Conservation (phyloP, 1,140 invertebrate genomes). For the Cydia strobilella region DNA sequence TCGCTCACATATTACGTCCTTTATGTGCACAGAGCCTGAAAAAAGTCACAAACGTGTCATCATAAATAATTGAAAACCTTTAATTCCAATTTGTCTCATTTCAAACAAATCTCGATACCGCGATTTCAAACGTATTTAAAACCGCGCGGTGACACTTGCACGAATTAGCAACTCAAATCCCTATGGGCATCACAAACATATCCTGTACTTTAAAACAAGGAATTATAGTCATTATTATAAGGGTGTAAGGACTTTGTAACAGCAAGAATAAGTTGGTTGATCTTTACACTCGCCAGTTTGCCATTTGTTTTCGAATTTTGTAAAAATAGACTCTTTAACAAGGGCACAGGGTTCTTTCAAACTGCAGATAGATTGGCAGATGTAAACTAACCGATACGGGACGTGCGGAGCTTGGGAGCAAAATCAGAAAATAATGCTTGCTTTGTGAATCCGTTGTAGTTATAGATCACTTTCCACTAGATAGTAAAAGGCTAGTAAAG, state of each 20-base stretch:
- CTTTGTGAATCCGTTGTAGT: neutral
- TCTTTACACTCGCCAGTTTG: neutral
- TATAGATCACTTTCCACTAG: neutral
- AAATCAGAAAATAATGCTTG: conserved; percentile 2
- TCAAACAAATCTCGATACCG: neutral
- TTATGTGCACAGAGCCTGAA: too few relatives aligned
- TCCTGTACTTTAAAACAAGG: neutral
- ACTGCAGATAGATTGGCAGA: neutral
- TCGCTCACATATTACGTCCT: too few relatives aligned
- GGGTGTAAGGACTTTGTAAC: neutral
- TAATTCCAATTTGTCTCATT: neutral
- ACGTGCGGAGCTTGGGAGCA: neutral
- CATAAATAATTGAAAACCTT: too few relatives aligned
- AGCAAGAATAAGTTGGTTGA: neutral
- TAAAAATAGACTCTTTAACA: neutral
- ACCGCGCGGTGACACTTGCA: conserved; percentile 8
- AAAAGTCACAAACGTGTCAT: too few relatives aligned
- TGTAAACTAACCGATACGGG: conserved; percentile 15
- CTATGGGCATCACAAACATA: neutral
- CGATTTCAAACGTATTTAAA: neutral
- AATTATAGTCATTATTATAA: neutral
- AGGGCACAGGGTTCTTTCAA: neutral
- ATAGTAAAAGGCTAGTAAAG: neutral
- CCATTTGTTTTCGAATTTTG: neutral
- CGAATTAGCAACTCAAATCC: conserved; percentile 17